Percentiles rank a stretch among this genome's conserved stretches.
These are phyloP conservation scores for Leptinotarsa lineolata DNA, from an alignment of 1,140 invertebrate genomes.

Conservation along the genomic window DNA sequence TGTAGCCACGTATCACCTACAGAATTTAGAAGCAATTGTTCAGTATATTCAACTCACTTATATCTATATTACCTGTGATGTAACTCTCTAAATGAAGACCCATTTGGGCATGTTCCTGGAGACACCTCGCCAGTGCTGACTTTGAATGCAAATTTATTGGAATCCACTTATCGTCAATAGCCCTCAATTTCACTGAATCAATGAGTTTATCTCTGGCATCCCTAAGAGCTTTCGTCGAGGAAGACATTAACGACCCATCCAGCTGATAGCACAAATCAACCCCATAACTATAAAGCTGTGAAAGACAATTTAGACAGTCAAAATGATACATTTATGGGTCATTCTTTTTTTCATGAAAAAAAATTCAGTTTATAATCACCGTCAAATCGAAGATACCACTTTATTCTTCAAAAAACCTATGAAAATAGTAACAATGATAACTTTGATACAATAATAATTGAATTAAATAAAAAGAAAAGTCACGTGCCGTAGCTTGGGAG, in stretches of 20 bases:
- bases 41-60: background rate
- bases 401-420: no score
- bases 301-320: slow-evolving; percentile 23
- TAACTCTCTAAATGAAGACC: slow-evolving; percentile 62
- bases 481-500: no score
- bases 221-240: slow-evolving; percentile 65
- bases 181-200: slow-evolving; percentile 73
- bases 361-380: background rate
- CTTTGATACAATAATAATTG: no score
- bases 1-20: slow-evolving; percentile 69
- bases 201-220: slow-evolving; percentile 76
- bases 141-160: slow-evolving; percentile 70
- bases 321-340: no score
- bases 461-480: no score
- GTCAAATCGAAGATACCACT: no score
- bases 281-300: slow-evolving; percentile 70
- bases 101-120: slow-evolving; percentile 63
- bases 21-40: slow-evolving; percentile 10
- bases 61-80: slow-evolving; percentile 59
- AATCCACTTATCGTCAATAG: slow-evolving; percentile 73
- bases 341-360: background rate
- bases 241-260: slow-evolving; percentile 68
- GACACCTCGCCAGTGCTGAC: slow-evolving; percentile 59
- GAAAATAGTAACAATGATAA: no score
- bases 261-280: slow-evolving; percentile 79